Evolutionary conservation across 2,113 vertebrate species (phyloP).

Genomic region (Climacteris rufus): DNA sequence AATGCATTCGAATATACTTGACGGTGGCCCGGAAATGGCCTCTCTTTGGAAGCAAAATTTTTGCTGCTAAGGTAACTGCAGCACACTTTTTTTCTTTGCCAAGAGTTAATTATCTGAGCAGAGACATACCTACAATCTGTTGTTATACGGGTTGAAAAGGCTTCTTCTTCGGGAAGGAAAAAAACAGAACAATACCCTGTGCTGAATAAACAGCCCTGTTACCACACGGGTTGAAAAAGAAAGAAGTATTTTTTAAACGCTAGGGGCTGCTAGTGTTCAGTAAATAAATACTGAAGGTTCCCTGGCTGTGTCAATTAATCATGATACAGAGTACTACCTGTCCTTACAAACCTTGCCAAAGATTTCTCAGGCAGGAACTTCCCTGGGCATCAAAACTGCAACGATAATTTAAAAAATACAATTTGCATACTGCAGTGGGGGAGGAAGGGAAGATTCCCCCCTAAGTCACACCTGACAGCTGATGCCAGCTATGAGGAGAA

Average conservation of each 20-base stretch:
- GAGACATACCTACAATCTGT: background rate
- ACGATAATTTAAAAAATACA: background rate
- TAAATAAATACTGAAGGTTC: background rate
- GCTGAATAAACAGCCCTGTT: background rate
- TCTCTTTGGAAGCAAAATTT: constrained; percentile 85
- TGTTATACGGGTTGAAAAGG: background rate
- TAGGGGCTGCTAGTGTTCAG: background rate
- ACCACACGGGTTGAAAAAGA: background rate
- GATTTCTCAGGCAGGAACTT: background rate
- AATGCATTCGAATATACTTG: constrained; percentile 86
- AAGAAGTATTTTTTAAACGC: background rate
- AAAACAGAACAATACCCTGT: background rate
- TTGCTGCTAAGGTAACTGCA: constrained; percentile 80
- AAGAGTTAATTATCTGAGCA: background rate
- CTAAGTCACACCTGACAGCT: background rate
- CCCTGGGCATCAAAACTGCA: background rate
- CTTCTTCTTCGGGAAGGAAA: background rate
- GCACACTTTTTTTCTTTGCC: background rate
- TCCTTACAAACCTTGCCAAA: background rate
- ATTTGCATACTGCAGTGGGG: background rate
- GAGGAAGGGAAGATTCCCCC: background rate
- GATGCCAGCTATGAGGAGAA: background rate
- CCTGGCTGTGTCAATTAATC: background rate
- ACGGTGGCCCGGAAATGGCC: constrained; percentile 88
- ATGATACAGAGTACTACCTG: background rate